phyloP scores from a whole-genome alignment of 2,797 vertebrate species.

The Crenichthys baileyi region DNA sequence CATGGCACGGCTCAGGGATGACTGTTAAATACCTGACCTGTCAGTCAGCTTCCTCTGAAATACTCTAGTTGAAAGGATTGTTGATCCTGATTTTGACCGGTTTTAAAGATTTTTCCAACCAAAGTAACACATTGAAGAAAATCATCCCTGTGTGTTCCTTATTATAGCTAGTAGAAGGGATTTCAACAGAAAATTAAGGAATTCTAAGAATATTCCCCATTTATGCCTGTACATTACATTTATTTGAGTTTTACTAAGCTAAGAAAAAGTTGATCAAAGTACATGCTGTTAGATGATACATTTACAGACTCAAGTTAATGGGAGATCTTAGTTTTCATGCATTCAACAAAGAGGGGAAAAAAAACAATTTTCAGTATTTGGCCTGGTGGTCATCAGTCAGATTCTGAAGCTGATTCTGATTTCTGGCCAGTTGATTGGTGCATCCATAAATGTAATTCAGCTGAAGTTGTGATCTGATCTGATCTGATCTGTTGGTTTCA shows the following conservation, averaged over 20 bases:
- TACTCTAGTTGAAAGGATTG: no score
- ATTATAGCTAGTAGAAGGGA: neutral
- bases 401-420: no score
- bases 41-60: no score
- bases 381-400: no score
- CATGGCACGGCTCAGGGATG: no score
- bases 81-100: neutral
- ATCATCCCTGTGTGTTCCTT: neutral
- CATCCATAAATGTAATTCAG: neutral
- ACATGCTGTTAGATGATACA: neutral
- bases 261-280: neutral
- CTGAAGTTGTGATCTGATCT: neutral
- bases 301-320: no score
- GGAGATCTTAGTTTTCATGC: no score
- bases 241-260: neutral
- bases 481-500: neutral
- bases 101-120: neutral
- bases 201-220: neutral
- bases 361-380: no score
- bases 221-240: neutral
- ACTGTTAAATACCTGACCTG: no score
- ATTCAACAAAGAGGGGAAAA: no score
- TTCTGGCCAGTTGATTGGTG: no score
- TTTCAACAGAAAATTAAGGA: neutral
- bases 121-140: neutral